Evolutionary conservation across 2,797 vertebrate genomes (phyloP), one percentile per base, ranked within the genome.

Genomic region (Spinus olivaceus): DNA sequence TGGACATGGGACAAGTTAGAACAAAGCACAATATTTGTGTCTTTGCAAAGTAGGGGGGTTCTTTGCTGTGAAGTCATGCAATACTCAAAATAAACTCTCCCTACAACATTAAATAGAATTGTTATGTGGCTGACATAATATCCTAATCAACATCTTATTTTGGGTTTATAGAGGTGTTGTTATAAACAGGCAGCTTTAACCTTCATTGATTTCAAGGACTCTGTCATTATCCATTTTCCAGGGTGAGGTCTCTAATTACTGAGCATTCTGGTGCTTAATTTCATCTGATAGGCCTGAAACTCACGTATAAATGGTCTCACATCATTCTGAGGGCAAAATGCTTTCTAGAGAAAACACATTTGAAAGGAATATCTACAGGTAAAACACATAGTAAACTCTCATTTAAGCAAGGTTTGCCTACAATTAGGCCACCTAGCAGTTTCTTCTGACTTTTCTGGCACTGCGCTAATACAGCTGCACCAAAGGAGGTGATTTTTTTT

Each of bases 141-240:
- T 81, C 47, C 78, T 97, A 97, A 98, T 98, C 97, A 98, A 93
- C 91, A 88, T 64, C 80, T 90, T 94, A 77, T 89, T 90, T 85
- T 60, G 65, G 63, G 37, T 85, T 97, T 95, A 93, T 92, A 96
- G 79, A 96, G 96, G 92, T 12, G 12, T 90, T 95, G 87, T 93
- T 96, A 86, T 93, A 95, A 96, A 95, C 97, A 97, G 47, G 23
- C 93, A 94, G 87, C 82, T 96, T 97, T 97, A 96, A 97, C 98
- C 98, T 98, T 97, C 81, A 81, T 76, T 98, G 97, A 98, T 98
- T 98, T 98, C 98, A 98, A 98, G 98, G 98, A 97, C 97, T 97
- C 81, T 85, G 91, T 97, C 97, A 97, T 98, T 97, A 98, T 95
- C 93, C 84, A 94, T 96, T 97, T 98, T 97, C 94, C 94, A 95